phyloP scores from a whole-genome alignment of 2,797 vertebrate species.

The Dicrostonyx torquatus region DNA sequence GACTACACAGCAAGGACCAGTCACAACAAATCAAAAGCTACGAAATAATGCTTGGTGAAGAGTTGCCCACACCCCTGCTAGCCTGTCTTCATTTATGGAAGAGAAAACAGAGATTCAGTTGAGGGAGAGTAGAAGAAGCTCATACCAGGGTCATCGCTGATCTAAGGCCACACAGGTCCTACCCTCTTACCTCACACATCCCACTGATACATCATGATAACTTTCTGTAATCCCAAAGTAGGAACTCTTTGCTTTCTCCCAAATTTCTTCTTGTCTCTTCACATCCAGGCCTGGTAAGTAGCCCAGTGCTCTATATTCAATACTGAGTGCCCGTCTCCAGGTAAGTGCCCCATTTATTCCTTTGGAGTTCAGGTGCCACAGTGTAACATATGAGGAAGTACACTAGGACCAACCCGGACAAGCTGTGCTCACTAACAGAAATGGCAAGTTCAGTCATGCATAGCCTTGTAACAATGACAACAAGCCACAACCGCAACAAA shows the following conservation, averaged over 20 bases:
- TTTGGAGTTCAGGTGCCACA: background rate
- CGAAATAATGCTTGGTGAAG: background rate
- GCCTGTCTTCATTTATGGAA: background rate
- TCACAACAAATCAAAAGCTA: background rate
- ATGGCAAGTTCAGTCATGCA: background rate
- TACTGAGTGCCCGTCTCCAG: background rate
- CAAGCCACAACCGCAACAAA: background rate
- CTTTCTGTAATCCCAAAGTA: background rate
- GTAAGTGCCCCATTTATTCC: background rate
- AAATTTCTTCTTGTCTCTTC: background rate
- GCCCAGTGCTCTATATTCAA: background rate
- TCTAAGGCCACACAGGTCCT: background rate
- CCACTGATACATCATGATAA: background rate
- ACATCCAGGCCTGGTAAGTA: background rate
- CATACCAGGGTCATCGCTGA: background rate
- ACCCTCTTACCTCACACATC: background rate
- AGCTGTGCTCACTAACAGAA: slow-evolving; percentile 4
- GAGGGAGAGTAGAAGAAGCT: background rate
- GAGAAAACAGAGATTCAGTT: background rate
- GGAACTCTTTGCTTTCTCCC: background rate
- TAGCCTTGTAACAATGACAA: background rate
- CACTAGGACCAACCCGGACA: background rate
- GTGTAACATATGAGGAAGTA: background rate
- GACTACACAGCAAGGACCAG: background rate
- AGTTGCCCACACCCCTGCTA: background rate